phyloP scores from a whole-genome alignment of 2,797 vertebrate genomes.

The Pyrocephalus nanus region DNA sequence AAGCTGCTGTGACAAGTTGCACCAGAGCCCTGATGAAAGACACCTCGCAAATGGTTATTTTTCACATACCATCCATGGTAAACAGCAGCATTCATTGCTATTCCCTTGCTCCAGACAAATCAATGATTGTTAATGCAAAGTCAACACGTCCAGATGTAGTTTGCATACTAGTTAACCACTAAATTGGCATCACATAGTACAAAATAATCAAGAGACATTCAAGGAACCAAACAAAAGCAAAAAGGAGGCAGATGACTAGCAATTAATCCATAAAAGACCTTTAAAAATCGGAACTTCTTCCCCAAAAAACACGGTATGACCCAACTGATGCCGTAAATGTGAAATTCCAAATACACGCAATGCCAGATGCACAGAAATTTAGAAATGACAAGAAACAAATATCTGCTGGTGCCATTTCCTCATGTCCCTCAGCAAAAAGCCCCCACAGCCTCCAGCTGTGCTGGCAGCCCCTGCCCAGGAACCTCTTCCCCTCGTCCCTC shows the following conservation, averaged over 20 bases:
- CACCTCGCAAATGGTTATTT: constrained; percentile 20
- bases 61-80: constrained; percentile 1
- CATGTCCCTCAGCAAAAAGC: background rate
- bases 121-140: constrained; percentile 67
- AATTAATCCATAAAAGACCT: constrained; percentile 66
- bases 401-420: background rate
- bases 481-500: rapidly evolving
- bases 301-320: background rate
- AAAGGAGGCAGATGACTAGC: constrained; percentile 56
- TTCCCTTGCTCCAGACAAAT: constrained; percentile 44
- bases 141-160: constrained; percentile 67
- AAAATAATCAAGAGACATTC: constrained; percentile 66
- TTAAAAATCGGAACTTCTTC: constrained; percentile 39
- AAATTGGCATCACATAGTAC: constrained; percentile 55
- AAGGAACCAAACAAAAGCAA: constrained; percentile 53
- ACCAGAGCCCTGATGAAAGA: background rate
- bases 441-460: background rate
- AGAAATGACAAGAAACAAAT: background rate
- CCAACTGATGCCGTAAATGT: background rate
- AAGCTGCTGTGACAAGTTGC: background rate
- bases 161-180: constrained; percentile 65
- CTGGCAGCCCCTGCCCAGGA: background rate
- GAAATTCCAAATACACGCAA: background rate
- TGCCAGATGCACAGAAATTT: background rate
- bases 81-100: constrained; percentile 49